A percentile compares a stretch with the other conserved stretches of the same genome.
These are phyloP conservation scores for Eunapius fragilis DNA, from an alignment of 37 sponge, comb jelly and placozoan species.

Conservation along the genomic window DNA sequence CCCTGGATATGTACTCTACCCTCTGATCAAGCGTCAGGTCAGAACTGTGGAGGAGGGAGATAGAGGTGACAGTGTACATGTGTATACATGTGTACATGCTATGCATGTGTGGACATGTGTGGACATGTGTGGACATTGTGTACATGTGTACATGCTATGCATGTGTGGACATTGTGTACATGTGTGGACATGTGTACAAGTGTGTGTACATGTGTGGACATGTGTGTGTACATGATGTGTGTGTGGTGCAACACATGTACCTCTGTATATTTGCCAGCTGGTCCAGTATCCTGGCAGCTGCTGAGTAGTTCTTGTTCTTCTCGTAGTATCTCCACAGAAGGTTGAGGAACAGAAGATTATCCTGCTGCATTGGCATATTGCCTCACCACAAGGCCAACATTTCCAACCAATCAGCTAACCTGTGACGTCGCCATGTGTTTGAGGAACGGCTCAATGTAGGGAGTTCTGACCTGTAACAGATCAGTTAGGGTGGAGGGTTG, in stretches of 20 bases:
- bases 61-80: background rate
- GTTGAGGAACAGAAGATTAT: constrained; percentile 48
- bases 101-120: background rate
- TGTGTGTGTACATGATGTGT: constrained; percentile 1
- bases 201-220: background rate
- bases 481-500: too few species aligned
- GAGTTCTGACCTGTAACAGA: constrained; percentile 74
- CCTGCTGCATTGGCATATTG: too few species aligned
- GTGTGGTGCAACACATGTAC: constrained; percentile 17
- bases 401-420: constrained; percentile 41
- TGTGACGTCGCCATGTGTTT: constrained; percentile 53
- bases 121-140: background rate
- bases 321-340: constrained; percentile 96
- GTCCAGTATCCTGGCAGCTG: constrained; percentile 91
- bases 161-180: background rate
- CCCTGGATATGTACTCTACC: constrained; percentile 94
- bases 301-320: constrained; percentile 77
- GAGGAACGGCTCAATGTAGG: constrained; percentile 84
- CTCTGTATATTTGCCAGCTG: constrained; percentile 72
- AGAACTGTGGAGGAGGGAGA: constrained; percentile 15
- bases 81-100: background rate
- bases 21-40: constrained; percentile 74
- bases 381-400: too few species aligned
- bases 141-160: background rate
- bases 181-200: background rate